Evolutionary conservation across 1,140 invertebrate genomes (phyloP).

Genomic region (Epicauta chinensis): DNA sequence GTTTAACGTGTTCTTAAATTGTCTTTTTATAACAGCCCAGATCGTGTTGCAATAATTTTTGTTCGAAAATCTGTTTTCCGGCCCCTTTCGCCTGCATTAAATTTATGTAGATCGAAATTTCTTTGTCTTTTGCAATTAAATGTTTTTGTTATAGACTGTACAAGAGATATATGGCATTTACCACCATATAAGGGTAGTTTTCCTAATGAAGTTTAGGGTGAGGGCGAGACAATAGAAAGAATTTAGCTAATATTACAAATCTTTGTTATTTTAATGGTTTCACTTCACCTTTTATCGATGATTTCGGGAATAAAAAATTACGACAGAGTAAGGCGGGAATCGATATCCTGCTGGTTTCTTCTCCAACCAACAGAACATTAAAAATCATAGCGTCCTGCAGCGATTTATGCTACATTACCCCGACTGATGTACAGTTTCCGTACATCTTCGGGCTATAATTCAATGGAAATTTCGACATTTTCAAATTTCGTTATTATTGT

Average conservation of each 20-base stretch:
- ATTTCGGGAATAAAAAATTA: too few relatives aligned
- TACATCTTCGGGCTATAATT: conserved; percentile 1
- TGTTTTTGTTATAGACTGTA: conserved; percentile 5
- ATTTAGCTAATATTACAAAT: conserved; percentile 11
- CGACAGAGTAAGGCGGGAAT: too few relatives aligned
- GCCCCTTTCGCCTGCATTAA: too few relatives aligned
- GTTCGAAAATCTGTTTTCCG: too few relatives aligned
- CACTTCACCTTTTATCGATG: too few relatives aligned
- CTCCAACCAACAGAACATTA: conserved; percentile 13
- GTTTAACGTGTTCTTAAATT: too few relatives aligned
- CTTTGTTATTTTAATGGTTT: neutral
- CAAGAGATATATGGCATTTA: neutral
- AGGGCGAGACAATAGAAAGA: conserved; percentile 11
- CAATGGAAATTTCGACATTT: conserved; percentile 6
- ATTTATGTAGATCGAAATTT: too few relatives aligned
- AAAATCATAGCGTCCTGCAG: conserved; percentile 17
- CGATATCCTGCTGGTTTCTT: neutral
- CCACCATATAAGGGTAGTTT: conserved; percentile 9
- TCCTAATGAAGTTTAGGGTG: conserved; percentile 6
- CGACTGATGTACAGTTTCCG: conserved; percentile 7
- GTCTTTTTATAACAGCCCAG: too few relatives aligned
- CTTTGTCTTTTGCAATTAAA: too few relatives aligned
- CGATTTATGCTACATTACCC: conserved; percentile 17
- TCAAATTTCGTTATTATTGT: too few relatives aligned
- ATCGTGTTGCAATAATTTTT: too few relatives aligned